These are phyloP conservation scores for Corydoras sp. DNA, from an alignment of 2,113 vertebrate species.

Conservation along the genomic window DNA sequence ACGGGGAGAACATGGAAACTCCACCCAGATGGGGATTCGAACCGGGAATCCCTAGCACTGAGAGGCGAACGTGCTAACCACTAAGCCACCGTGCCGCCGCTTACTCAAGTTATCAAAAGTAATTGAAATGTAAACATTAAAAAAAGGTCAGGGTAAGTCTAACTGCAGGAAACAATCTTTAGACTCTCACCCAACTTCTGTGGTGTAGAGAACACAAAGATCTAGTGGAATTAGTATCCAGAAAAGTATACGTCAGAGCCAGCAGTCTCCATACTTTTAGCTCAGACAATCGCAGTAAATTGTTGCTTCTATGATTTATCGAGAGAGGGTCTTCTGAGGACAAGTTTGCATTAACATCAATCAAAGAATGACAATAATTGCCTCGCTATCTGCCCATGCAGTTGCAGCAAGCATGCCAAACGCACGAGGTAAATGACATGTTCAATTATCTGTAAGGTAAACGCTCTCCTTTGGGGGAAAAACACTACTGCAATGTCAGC, in stretches of 20 bases:
- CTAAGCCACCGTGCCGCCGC: no score
- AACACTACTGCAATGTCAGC: constrained; percentile 2
- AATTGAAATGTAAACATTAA: no score
- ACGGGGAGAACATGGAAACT: no score
- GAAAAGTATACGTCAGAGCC: constrained; percentile 3
- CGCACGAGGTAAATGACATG: constrained; percentile 39
- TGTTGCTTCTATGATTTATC: constrained; percentile 35
- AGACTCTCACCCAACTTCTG: neutral
- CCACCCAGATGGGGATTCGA: no score
- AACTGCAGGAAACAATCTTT: no score
- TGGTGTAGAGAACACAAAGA: no score
- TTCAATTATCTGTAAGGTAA: constrained; percentile 42
- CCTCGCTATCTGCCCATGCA: constrained; percentile 25
- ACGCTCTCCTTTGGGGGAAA: constrained; percentile 6
- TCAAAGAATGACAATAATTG: constrained; percentile 50
- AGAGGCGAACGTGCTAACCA: no score
- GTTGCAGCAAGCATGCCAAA: constrained; percentile 15
- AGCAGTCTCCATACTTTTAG: neutral
- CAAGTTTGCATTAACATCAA: constrained; percentile 44
- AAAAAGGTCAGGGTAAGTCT: no score
- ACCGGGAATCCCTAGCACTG: no score
- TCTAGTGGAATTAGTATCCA: neutral
- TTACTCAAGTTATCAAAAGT: no score
- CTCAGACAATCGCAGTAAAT: constrained; percentile 17
- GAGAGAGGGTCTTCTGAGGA: constrained; percentile 24